phyloP scores from a whole-genome alignment of 2,113 vertebrate species.

The Coregonus clupeaformis region DNA sequence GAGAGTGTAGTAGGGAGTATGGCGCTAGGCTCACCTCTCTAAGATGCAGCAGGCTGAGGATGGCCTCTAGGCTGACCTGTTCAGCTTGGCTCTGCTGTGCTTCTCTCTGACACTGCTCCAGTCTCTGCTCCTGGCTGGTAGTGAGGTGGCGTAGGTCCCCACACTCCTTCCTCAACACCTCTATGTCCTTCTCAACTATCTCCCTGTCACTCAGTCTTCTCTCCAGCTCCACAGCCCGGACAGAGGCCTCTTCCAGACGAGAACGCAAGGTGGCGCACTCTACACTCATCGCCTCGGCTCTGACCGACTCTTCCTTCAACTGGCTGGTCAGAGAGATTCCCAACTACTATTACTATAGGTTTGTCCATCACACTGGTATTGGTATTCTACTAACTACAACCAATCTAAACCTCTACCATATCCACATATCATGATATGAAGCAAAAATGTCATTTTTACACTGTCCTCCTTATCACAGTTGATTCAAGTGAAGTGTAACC shows the following conservation, averaged over 20 bases:
- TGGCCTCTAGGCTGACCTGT: constrained; percentile 70
- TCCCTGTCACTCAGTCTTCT: constrained; percentile 68
- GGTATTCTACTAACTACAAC: background rate
- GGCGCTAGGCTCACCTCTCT: constrained; percentile 18
- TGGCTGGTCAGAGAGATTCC: constrained; percentile 50
- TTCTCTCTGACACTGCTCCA: constrained; percentile 69
- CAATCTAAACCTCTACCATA: background rate
- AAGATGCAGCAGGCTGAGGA: constrained; percentile 65
- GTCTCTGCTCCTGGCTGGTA: constrained; percentile 54
- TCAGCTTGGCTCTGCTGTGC: constrained; percentile 69
- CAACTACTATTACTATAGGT: background rate
- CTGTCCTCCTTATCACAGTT: no score
- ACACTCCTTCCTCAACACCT: constrained; percentile 68
- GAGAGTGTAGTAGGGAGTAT: background rate
- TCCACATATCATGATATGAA: background rate
- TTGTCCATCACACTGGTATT: background rate
- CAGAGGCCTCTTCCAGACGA: constrained; percentile 64
- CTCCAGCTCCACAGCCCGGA: constrained; percentile 67
- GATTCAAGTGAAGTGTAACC: no score
- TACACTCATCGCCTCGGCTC: constrained; percentile 65
- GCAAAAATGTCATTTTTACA: background rate
- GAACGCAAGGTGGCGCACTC: constrained; percentile 70
- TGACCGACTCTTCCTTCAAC: constrained; percentile 68
- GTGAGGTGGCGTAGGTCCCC: constrained; percentile 64
- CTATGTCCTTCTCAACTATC: constrained; percentile 59